Base-by-base conservation (phyloP, 2,888 invertebrate species). In the Lypha dubia region DNA sequence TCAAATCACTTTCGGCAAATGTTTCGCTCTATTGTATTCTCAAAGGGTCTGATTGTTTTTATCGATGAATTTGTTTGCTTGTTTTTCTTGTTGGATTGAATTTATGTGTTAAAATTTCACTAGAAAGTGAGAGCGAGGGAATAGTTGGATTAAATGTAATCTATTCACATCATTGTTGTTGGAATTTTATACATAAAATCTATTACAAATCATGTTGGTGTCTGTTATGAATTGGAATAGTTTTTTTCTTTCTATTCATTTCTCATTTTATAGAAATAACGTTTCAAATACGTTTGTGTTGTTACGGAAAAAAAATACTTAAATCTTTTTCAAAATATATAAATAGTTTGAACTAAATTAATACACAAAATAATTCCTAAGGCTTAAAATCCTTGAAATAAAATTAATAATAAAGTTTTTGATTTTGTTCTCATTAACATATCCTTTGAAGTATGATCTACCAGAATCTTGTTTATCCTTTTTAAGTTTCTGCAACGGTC, bases 361-460 rank as follows among this genome's bases (percentile, higher is more conserved):
- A 56, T n/a, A 44, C 58, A 65, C 11, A 56, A 76, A 56, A 32
- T 24, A 44, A 51, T 63, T 71, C 53, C 35, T 79, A 46, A 41
- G 63, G 38, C 49, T 49, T 35, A 17, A 73, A 65, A 51, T 41
- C 28, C 8, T 44, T 71, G 15, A 79, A 63, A 7, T 65, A 28
- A 79, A 79, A 65, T 79, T 63, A 38, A 35, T 63, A 38, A 35
- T 46, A 71, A 79, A 79, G 71, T 79, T 71, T 71, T 56, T 35
- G 17, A 6, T 24, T n/a, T 22, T 28, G 17, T n/a, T 49, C n/a
- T 11, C 38, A 15, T 68, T 38, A 49, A 15, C 20, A 17, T 38
- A 68, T 77, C n/a, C 76, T 84, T 84, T 84, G 84, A 84, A 74
- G 74, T 65, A n/a, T 60, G 46, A 63, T 81, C 49, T 44, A 70